Base-by-base conservation (phyloP, 2,888 invertebrate genomes). In the Xestia xanthographa region DNA sequence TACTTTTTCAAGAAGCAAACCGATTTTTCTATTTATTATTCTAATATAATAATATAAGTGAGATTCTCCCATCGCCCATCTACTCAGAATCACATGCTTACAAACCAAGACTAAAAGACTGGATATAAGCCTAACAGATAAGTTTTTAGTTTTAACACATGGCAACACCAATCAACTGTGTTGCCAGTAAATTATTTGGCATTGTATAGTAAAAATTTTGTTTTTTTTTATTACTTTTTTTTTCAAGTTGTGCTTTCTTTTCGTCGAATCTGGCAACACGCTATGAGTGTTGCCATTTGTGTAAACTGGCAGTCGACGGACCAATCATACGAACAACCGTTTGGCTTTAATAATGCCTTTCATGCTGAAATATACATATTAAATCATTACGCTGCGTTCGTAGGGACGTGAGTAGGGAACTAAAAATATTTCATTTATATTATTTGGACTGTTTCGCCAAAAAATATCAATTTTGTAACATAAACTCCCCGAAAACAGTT, bases 91-190 rank as follows among this genome's bases (percentile, higher is more conserved):
- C 79, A 85, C 77, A 86, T 82, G 82, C 79, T 82, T 77, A 75
- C 45, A 68, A 72, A 75, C 22, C 69, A 83, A 80, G 50, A 78
- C 70, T 68, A 68, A 74, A 68, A 73, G 48, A 83, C 58, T 77
- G 79, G 76, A 88, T 86, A 86, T 68, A 82, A 75, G 73, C 41
- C 77, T 70, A 77, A 83, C 70, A 72, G 75, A 70, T 67, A 67
- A 20, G 71, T 80, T 80, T 80, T 53, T 34, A 62, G 71, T 80
- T 80, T 80, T 53, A 26, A 62, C 34, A 78, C 66, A 78, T 78
- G 81, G 79, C 83, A 87, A 85, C 87, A 85, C 87, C 76, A 62
- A 66, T 34, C n/a, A 41, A n/a, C 48, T 50, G 75, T 84, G 58
- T 60, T 72, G 67, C 72, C 67, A 68, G 67, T 84, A 50, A 53